These are phyloP conservation scores for Neolamprologus devosi DNA, from an alignment of 2,113 vertebrate genomes.

Conservation along the genomic window DNA sequence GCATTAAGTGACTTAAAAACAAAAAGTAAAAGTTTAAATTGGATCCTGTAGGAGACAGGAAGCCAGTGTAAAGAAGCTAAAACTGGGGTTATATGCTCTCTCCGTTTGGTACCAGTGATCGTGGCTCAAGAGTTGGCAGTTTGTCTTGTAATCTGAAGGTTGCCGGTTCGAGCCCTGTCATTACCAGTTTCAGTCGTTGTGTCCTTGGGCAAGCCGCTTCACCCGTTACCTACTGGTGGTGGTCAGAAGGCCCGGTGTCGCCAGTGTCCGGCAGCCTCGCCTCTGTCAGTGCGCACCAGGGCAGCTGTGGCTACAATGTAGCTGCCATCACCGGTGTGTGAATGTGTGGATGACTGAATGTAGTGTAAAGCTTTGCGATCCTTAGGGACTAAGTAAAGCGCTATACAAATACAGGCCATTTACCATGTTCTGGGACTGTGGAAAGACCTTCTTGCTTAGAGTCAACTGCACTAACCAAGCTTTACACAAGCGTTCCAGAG, in stretches of 20 bases:
- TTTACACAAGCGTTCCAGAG: background rate
- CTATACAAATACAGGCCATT: background rate
- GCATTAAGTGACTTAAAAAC: too few species aligned
- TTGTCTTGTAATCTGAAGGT: accelerated
- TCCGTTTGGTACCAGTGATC: background rate
- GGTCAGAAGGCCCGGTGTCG: accelerated
- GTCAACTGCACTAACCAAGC: background rate
- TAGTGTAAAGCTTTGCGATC: background rate
- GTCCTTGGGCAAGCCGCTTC: background rate
- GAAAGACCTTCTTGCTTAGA: background rate
- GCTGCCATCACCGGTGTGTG: background rate
- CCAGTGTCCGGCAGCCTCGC: accelerated
- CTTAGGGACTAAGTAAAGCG: background rate
- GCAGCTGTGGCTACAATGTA: background rate
- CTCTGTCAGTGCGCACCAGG: accelerated
- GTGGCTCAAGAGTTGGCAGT: background rate
- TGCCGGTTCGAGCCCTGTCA: background rate
- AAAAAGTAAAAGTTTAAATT: too few species aligned
- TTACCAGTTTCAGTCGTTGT: accelerated
- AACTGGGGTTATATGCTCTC: too few species aligned
- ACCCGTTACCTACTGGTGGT: background rate
- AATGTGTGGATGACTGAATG: accelerated
- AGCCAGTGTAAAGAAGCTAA: too few species aligned
- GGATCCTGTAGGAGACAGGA: too few species aligned
- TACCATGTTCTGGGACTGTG: background rate